Evolutionary conservation across 2,797 vertebrate genomes (phyloP).

Genomic region (Eleutherodactylus coqui): DNA sequence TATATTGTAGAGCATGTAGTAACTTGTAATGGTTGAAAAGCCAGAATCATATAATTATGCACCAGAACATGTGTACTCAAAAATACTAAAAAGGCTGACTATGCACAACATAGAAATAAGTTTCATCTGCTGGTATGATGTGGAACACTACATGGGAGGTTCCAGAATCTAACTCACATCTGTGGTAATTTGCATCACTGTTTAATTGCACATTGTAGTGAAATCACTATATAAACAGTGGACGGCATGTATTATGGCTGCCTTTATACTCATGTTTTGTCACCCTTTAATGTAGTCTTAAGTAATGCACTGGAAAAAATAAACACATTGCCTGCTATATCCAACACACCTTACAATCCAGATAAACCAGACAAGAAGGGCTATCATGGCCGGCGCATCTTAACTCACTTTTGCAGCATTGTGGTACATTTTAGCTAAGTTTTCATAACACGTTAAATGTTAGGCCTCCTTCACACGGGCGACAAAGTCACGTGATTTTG

Average conservation of each 20-base stretch:
- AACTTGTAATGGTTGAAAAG: constrained; percentile 23
- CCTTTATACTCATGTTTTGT: background rate
- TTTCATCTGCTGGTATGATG: constrained; percentile 31
- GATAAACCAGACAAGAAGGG: background rate
- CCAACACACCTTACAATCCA: background rate
- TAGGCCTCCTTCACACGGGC: too few species aligned
- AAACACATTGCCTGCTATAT: background rate
- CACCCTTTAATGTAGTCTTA: background rate
- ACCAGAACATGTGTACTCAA: background rate
- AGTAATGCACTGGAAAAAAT: background rate
- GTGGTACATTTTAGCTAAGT: too few species aligned
- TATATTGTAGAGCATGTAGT: background rate
- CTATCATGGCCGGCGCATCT: background rate
- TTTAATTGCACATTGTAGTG: background rate
- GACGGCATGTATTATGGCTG: background rate
- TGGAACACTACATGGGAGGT: constrained; percentile 11
- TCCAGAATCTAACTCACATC: background rate
- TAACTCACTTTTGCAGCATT: too few species aligned
- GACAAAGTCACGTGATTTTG: too few species aligned
- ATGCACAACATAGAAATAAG: constrained; percentile 2
- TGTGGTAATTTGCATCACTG: background rate
- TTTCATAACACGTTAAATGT: too few species aligned
- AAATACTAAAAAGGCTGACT: constrained; percentile 27
- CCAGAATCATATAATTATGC: constrained; percentile 31
- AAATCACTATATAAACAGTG: background rate